Evolutionary conservation across 2,888 invertebrate species (phyloP), one percentile per base, ranked within the genome.

Genomic region (Masnerella sp.): DNA sequence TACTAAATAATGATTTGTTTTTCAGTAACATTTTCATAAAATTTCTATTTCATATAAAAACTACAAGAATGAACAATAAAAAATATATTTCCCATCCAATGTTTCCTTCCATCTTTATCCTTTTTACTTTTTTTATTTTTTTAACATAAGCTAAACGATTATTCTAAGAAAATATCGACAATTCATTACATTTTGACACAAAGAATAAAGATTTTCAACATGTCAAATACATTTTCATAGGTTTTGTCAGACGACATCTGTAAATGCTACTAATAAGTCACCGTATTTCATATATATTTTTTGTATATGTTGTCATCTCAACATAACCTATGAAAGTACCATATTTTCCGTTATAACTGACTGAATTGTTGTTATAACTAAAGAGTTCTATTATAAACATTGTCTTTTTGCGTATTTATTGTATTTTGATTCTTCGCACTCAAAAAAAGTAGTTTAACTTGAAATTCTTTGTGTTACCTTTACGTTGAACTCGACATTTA

Each of bases 311-410:
- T 47, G 25, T 47, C 45, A 36, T 34, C 20, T 34, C 17, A 7
- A 40, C 43, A 43, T 64, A 64, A 64, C 64, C 64, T 64, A 14
- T 17, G 32, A 30, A n/a, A 2, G 5, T 62, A 51, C 51, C 62
- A 62, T 62, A 62, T 62, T 62, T 62, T 25, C 11, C 3, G 14
- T 36, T 12, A 45, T 11, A 22, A 11, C 1, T 12, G 34, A 28
- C 5, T n/a, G n/a, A n/a, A n/a, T n/a, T n/a, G n/a, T n/a, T n/a
- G n/a, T n/a, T n/a, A n/a, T n/a, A n/a, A n/a, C n/a, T n/a, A n/a
- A n/a, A n/a, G n/a, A n/a, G n/a, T n/a, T n/a, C n/a, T n/a, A 30
- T 32, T 20, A 22, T 43, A 2, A 18, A 18, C 18, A 5, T 9
- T 42, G n/a, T 42, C 8, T 18, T 43, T 5, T 5, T 5, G 11